phyloP scores from a whole-genome alignment of 2,113 vertebrate genomes.

The Okapia johnstoni region DNA sequence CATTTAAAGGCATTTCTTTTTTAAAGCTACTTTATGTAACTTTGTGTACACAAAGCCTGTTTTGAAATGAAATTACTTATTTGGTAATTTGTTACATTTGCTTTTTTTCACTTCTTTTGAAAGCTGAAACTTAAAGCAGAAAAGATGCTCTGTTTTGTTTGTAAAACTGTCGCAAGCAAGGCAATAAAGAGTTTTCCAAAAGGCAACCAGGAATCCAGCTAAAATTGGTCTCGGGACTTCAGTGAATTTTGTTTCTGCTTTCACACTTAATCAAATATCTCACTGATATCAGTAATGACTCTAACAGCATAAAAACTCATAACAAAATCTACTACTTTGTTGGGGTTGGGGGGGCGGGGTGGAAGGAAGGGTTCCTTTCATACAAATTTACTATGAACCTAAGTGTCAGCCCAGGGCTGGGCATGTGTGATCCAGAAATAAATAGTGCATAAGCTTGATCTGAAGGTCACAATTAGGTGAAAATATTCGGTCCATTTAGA shows the following conservation, averaged over 20 bases:
- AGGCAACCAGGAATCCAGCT: background rate
- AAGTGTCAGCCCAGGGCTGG: background rate
- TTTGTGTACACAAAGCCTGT: background rate
- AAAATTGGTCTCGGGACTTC: background rate
- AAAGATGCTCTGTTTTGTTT: background rate
- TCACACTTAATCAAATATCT: background rate
- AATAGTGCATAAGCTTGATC: background rate
- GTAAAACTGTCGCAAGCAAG: background rate
- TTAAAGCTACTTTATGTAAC: background rate
- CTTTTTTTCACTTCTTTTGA: background rate
- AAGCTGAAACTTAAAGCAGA: background rate
- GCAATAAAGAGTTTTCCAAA: background rate
- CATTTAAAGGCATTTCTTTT: background rate
- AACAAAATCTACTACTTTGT: background rate
- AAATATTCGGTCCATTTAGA: background rate
- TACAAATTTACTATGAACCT: background rate
- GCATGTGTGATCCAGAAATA: background rate
- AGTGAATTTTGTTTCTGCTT: background rate
- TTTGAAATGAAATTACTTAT: conserved; percentile 11
- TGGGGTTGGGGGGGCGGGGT: background rate
- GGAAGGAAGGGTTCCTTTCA: background rate
- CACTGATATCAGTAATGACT: background rate
- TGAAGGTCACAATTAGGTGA: background rate
- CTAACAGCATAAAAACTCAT: background rate
- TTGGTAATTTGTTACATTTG: conserved; percentile 7